Evolutionary conservation across 2,113 vertebrate species (phyloP).

Genomic region (Phocoena sinus): DNA sequence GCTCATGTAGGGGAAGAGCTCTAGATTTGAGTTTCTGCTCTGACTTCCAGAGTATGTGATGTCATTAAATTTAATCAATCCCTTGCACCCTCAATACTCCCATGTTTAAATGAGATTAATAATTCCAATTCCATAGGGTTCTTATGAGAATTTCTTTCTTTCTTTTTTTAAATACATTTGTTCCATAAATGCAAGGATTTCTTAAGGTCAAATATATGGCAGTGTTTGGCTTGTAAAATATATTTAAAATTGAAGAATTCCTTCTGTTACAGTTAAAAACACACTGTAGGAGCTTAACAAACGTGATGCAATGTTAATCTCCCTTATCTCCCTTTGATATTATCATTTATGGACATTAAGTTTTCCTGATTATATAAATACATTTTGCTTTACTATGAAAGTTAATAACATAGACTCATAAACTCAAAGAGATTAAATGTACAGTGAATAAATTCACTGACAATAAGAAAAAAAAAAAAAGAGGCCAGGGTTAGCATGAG

Average conservation of each 20-base stretch:
- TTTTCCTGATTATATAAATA: neutral
- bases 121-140: neutral
- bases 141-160: neutral
- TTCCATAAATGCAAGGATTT: neutral
- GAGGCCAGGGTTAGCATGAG: neutral
- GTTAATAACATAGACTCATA: neutral
- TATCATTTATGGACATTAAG: neutral
- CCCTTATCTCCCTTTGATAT: neutral
- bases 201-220: neutral
- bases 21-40: neutral
- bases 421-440: neutral
- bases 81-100: neutral
- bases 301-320: neutral
- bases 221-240: neutral
- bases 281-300: neutral
- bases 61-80: neutral
- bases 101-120: neutral
- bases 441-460: neutral
- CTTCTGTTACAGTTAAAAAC: neutral
- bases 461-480: neutral
- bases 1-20: neutral
- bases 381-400: neutral
- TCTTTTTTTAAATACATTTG: neutral
- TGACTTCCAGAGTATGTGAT: neutral
- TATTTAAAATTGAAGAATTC: neutral